Base-by-base conservation (phyloP, 2,888 invertebrate genomes). In the Nebria brevicollis region DNA sequence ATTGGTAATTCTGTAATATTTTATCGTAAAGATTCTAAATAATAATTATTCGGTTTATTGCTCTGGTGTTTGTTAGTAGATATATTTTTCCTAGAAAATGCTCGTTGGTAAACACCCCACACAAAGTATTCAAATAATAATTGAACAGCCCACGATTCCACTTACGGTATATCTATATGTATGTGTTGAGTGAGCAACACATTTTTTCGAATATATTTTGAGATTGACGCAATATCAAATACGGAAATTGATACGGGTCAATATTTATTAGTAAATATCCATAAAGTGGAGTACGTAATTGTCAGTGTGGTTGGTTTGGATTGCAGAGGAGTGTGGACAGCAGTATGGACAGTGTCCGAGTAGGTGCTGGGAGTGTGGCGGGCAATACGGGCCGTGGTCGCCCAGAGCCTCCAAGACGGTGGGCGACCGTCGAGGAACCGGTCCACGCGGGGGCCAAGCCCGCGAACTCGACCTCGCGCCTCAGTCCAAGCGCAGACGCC, bases 401-500 rank as follows among this genome's bases (percentile, higher is more conserved):
- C 85, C 85, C 70, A 84, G 88, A 87, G 82, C 84, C 84, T 82
- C 84, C 84, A 73, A 85, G 86, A 42, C 83, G 84, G 85, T 82
- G 84, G 85, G 82, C 86, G 85, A 83, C 83, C 72, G 75, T 82
- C 81, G 84, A 82, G 84, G 85, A 82, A 83, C 86, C 84, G 84
- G 87, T 85, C 70, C 83, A 86, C 84, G 85, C 85, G 86, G 87
- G 84, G 84, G 87, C 87, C 70, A 86, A 88, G 82, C 86, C 83
- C 73, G 83, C 85, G 83, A 85, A 85, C 77, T 85, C 86, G 81
- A 84, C 84, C 83, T 87, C 88, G 72, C 87, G 89, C 84, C 86
- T 89, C 88, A 90, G 90, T 90, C 90, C 91, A 83, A 89, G 88
- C 85, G 87, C 88, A 86, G 90, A 90, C 86, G 85, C 34, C 25